These are phyloP conservation scores for Delphinus delphis DNA, from an alignment of 2,113 vertebrate genomes.

Conservation along the genomic window DNA sequence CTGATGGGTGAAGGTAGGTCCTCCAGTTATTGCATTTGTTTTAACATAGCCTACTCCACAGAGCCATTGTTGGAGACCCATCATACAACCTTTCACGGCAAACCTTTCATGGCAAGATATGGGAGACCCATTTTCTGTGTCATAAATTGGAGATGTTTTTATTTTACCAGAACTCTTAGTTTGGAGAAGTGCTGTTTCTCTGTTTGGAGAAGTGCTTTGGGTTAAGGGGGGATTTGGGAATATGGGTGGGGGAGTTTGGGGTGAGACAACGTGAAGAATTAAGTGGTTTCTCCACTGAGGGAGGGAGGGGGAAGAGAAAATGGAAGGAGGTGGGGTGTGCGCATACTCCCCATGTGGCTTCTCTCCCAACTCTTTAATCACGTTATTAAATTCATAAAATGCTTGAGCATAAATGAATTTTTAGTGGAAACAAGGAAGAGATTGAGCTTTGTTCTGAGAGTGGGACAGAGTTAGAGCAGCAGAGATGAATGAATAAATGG, in stretches of 20 bases:
- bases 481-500: not conserved
- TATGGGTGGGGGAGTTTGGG: not conserved
- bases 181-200: not conserved
- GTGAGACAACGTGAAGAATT: not conserved
- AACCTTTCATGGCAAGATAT: not conserved
- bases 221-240: not conserved
- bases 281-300: not conserved
- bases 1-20: not conserved
- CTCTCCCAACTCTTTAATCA: not conserved
- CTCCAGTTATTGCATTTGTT: not conserved
- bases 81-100: not conserved
- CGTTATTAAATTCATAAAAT: not conserved
- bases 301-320: not conserved
- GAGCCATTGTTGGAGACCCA: not conserved
- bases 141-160: not conserved
- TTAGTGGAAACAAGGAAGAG: not conserved
- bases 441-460: not conserved
- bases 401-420: not conserved
- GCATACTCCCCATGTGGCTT: rapidly evolving
- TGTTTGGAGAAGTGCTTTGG: not conserved
- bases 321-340: rapidly evolving
- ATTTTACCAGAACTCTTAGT: not conserved
- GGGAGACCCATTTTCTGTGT: not conserved
- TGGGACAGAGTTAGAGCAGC: not conserved
- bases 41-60: not conserved